Percentiles rank a stretch among this genome's conserved stretches.
Evolutionary conservation across 2,113 vertebrate genomes (phyloP).

Genomic region (Colinus virginianus): DNA sequence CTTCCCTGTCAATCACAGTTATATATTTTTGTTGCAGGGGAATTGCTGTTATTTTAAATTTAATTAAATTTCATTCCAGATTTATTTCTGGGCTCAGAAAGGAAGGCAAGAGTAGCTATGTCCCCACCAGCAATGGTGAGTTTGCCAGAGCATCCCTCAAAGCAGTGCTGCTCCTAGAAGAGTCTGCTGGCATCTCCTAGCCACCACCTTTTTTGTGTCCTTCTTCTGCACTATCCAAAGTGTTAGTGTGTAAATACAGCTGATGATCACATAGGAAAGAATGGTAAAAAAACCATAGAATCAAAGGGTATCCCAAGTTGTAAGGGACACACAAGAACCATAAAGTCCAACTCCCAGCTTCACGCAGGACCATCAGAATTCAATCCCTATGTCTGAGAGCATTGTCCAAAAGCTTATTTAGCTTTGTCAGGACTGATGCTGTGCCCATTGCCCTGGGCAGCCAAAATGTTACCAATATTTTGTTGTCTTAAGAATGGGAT

Average conservation of each 20-base stretch:
- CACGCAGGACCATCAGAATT: background rate
- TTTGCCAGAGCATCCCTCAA: background rate
- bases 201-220: background rate
- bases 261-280: background rate
- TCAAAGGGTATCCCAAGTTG: background rate
- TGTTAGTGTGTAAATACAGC: background rate
- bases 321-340: background rate
- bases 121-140: background rate
- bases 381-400: background rate
- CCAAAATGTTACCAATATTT: background rate
- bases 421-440: background rate
- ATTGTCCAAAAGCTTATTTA: background rate
- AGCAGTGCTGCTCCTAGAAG: background rate
- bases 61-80: background rate
- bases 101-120: background rate
- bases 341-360: background rate
- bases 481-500: background rate
- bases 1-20: background rate
- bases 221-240: background rate
- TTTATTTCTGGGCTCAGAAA: background rate
- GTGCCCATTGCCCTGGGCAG: background rate
- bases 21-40: background rate
- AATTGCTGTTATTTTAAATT: background rate
- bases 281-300: background rate
- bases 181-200: background rate